Evolutionary conservation across 2,797 vertebrate genomes (phyloP), one percentile per base, ranked within the genome.

Genomic region (Pantherophis vulpinus): DNA sequence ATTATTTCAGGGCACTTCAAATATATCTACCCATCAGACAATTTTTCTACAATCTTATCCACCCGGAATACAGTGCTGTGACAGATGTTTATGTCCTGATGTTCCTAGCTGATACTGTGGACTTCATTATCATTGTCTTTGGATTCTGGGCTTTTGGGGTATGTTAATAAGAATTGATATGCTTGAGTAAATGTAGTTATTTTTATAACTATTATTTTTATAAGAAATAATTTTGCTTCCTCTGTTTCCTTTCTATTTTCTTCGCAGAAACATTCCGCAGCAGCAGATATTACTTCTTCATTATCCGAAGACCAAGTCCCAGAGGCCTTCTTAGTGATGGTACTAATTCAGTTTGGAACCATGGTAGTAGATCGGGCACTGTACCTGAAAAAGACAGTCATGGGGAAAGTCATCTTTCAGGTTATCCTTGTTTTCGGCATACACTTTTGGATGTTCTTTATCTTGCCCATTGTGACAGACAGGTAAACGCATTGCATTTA

Each of bases 401-500:
- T 99, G 98, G 99, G 99, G 47, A 99, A 99, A 94, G 99, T 99
- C 94, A 98, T 99, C 95, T 99, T 99, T 96, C 99, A 99, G 97
- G 99, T 99, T 97, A 98, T 99, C 96, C 98, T 99, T 42, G 99
- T 99, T 93, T 99, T 99, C 0, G 99, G 99, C 88, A 99, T 99
- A 96, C 99, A 99, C 97, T 99, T 99, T 97, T 99, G 99, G 99
- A 99, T 99, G 99, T 99, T 99, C 97, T 99, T 99, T 95, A 99
- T 99, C 96, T 98, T 99, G 90, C 99, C 99, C 14, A 97, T 97
- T 93, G 98, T 99, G 95, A 99, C 99, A 51, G 98, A 99, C 32
- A 99, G 99, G 99, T 99, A 98, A 97, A 90, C 1, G 42, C 29
- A 7, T 6, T 55, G 54, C n/a, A 11, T 42, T 59, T 29, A 47